These are phyloP conservation scores for Ephydatia muelleri DNA, from an alignment of 37 sponge, comb jelly and placozoan species.

Conservation along the genomic window DNA sequence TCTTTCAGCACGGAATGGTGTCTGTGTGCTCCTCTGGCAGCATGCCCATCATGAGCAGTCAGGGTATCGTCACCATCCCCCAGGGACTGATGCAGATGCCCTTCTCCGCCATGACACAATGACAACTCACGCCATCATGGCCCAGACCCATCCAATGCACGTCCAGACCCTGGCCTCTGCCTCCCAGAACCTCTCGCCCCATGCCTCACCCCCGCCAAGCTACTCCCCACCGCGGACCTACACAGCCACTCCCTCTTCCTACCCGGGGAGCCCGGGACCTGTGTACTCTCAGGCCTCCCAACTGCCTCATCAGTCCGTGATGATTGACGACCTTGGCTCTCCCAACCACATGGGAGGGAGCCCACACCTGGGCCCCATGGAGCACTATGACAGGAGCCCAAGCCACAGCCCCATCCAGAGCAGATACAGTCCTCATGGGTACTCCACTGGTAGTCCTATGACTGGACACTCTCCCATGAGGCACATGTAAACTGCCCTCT, in stretches of 20 bases:
- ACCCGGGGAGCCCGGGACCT: conserved; percentile 39
- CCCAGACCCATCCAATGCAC: neutral
- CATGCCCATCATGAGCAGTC: conserved; percentile 40
- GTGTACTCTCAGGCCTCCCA: conserved; percentile 36
- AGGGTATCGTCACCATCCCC: conserved; percentile 41
- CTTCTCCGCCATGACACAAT: conserved; percentile 15
- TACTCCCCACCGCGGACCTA: conserved; percentile 64
- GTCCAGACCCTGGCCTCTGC: conserved; percentile 15
- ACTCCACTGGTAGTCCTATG: neutral
- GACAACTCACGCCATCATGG: conserved; percentile 27
- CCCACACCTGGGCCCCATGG: conserved; percentile 43
- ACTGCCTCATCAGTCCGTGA: conserved; percentile 57
- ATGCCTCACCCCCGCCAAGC: conserved; percentile 66
- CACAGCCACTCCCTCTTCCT: conserved; percentile 27
- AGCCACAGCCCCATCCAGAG: conserved; percentile 56
- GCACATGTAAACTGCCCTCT: neutral
- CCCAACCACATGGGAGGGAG: conserved; percentile 22
- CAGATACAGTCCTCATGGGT: conserved; percentile 26
- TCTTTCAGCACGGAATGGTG: conserved; percentile 38
- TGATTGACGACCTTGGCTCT: conserved; percentile 67
- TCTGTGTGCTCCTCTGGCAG: conserved; percentile 7
- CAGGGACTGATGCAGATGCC: conserved; percentile 71
- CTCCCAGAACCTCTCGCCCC: conserved; percentile 31
- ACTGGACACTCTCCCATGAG: conserved; percentile 6
- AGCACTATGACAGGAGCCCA: conserved; percentile 56